A percentile compares a stretch with the other conserved stretches of the same genome.
phyloP scores from a whole-genome alignment of 2,888 invertebrate species.

The Ypsolopha scabrella region DNA sequence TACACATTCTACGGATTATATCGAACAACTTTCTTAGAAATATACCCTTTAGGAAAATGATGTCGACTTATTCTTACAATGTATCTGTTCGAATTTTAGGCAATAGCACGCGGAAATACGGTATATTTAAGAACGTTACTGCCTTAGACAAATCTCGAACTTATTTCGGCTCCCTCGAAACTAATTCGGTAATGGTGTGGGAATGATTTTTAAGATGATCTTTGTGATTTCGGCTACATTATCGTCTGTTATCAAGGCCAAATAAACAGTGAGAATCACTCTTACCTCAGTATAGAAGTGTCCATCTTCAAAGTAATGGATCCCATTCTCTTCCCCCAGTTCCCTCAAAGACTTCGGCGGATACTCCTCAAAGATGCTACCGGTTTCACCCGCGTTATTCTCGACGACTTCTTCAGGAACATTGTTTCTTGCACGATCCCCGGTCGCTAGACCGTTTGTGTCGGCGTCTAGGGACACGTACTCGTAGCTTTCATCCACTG shows the following conservation, averaged over 20 bases:
- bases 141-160: neutral
- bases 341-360: slow-evolving; percentile 77
- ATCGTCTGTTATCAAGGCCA: neutral
- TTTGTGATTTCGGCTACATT: neutral
- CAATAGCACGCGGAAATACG: neutral
- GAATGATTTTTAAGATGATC: too few relatives aligned
- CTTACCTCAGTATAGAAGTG: slow-evolving; percentile 91
- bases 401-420: slow-evolving; percentile 8
- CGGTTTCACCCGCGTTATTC: slow-evolving; percentile 14
- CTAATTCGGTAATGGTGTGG: neutral
- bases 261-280: slow-evolving; percentile 8
- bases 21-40: too few relatives aligned
- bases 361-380: slow-evolving; percentile 34
- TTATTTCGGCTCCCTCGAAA: neutral
- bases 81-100: too few relatives aligned
- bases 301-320: slow-evolving; percentile 92
- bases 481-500: slow-evolving; percentile 66
- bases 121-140: neutral
- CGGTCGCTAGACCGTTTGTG: slow-evolving; percentile 30
- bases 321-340: slow-evolving; percentile 84
- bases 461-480: slow-evolving; percentile 57
- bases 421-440: slow-evolving; percentile 24
- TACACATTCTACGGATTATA: too few relatives aligned
- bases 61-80: too few relatives aligned
- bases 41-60: too few relatives aligned